Percentiles rank a stretch among this genome's conserved stretches.
Evolutionary conservation across 2,888 invertebrate genomes (phyloP).

Genomic region (Idaea straminata): DNA sequence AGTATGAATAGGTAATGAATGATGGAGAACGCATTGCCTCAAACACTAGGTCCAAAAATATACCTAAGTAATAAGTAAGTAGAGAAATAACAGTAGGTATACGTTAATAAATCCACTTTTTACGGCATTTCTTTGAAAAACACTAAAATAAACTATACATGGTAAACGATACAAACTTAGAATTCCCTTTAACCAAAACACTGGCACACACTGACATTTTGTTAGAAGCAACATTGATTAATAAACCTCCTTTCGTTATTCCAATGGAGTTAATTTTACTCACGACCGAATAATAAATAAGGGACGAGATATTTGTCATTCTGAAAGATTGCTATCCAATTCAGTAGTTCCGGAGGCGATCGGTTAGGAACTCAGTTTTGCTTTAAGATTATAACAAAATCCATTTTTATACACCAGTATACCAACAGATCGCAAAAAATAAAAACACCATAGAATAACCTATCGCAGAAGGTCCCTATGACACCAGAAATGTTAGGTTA

Average conservation of each 20-base stretch:
- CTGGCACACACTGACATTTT: conserved; percentile 58
- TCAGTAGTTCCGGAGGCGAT: conserved; percentile 51
- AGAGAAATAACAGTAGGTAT: not conserved
- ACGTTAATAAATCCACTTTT: not conserved
- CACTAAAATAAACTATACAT: conserved; percentile 4
- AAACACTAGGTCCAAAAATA: not conserved
- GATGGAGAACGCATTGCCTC: not conserved
- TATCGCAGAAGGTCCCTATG: too few relatives aligned
- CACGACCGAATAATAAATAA: conserved; percentile 58
- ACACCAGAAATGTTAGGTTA: too few relatives aligned
- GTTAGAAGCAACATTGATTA: conserved; percentile 66
- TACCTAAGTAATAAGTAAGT: not conserved
- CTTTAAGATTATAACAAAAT: conserved; percentile 13
- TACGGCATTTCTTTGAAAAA: not conserved
- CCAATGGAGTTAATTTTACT: conserved; percentile 68
- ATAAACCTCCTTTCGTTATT: conserved; percentile 64
- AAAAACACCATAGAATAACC: too few relatives aligned
- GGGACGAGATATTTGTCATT: conserved; percentile 59
- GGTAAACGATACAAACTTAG: conserved; percentile 5
- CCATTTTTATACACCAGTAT: too few relatives aligned
- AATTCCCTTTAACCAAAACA: conserved; percentile 44
- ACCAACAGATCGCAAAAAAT: too few relatives aligned
- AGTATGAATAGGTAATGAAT: not conserved
- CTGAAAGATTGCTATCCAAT: conserved; percentile 68
- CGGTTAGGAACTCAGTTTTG: conserved; percentile 23